phyloP scores from a whole-genome alignment of 2,113 vertebrate genomes.

The Callithrix jacchus region DNA sequence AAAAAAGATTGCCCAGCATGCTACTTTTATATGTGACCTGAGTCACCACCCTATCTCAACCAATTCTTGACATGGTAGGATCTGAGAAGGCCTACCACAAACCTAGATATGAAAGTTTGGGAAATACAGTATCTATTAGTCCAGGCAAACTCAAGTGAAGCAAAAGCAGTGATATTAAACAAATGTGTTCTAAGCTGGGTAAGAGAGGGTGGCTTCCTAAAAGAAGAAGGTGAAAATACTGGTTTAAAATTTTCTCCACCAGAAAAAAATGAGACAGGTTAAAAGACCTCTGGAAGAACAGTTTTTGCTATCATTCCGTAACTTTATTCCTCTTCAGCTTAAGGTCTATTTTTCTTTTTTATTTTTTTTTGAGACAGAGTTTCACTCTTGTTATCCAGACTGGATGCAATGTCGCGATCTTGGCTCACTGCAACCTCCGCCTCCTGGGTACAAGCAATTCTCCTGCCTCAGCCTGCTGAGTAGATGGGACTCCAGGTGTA shows the following conservation, averaged over 20 bases:
- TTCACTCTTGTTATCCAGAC: too few species aligned
- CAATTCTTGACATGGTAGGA: background rate
- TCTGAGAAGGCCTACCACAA: background rate
- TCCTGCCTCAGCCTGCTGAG: too few species aligned
- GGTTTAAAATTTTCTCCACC: background rate
- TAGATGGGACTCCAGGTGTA: too few species aligned
- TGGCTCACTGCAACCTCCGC: too few species aligned
- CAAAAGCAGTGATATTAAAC: background rate
- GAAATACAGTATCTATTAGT: background rate
- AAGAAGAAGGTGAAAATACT: background rate
- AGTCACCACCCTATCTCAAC: background rate
- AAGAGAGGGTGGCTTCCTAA: background rate
- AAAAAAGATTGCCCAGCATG: background rate
- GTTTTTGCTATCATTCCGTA: background rate
- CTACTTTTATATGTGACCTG: background rate
- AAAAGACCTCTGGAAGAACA: background rate
- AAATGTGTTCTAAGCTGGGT: background rate
- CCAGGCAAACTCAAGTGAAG: background rate
- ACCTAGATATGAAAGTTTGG: background rate
- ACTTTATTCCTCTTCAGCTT: background rate
- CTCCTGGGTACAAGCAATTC: too few species aligned
- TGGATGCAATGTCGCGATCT: too few species aligned
- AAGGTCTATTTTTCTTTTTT: background rate
- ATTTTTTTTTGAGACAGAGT: too few species aligned
- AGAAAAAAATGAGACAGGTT: background rate